A percentile compares a stretch with the other conserved stretches of the same genome.
phyloP scores from a whole-genome alignment of 2,113 vertebrate species.

The Carollia perspicillata region DNA sequence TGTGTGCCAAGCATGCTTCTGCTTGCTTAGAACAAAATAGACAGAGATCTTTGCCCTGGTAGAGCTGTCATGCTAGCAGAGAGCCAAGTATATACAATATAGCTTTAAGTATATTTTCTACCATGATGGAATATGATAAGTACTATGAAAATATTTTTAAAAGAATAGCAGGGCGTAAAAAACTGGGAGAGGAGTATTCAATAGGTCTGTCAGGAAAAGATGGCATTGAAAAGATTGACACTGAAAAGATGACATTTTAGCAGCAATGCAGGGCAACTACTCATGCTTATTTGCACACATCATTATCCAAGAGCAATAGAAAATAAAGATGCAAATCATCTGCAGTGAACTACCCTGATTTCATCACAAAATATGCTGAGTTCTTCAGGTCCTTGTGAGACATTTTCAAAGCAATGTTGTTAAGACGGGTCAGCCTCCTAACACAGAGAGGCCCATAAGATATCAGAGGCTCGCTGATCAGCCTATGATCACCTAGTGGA shows the following conservation, averaged over 20 bases:
- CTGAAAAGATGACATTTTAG: background rate
- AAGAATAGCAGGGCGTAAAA: background rate
- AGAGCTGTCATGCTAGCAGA: background rate
- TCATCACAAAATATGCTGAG: background rate
- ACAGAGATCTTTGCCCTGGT: background rate
- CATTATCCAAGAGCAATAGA: background rate
- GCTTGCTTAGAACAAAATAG: background rate
- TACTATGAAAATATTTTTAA: background rate
- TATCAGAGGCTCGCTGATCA: fast-evolving
- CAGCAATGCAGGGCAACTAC: background rate
- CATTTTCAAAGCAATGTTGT: background rate
- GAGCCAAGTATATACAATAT: background rate
- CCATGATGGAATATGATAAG: background rate
- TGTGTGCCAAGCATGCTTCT: background rate
- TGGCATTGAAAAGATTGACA: no score
- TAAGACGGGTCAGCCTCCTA: background rate
- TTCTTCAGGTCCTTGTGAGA: background rate
- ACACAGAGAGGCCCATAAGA: background rate
- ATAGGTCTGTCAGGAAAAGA: background rate
- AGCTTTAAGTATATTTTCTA: background rate
- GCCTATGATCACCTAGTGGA: background rate
- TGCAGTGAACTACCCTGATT: background rate
- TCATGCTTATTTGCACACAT: background rate
- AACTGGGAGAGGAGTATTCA: background rate
- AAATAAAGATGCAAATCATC: background rate